Percentiles rank a stretch among this genome's conserved stretches.
Conservation (phyloP, 1,140 invertebrate species). For the Drosophila sechellia region DNA sequence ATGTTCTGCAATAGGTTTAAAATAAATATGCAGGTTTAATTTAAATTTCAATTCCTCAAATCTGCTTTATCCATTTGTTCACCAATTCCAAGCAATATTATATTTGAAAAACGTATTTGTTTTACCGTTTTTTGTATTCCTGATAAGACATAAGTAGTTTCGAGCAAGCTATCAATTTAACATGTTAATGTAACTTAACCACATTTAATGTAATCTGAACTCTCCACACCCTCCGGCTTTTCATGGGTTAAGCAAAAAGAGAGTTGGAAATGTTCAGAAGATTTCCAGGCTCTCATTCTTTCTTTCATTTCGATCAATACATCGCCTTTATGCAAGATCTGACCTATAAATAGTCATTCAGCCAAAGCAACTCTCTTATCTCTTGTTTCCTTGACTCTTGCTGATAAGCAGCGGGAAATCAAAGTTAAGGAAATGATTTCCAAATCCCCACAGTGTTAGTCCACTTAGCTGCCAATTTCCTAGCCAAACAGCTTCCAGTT, state of each 20-base stretch:
- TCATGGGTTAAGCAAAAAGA: conserved; percentile 1
- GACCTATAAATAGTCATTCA: conserved; percentile 32
- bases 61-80: no score
- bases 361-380: conserved; percentile 19
- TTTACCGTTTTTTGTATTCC: no score
- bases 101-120: no score
- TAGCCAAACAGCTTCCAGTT: conserved; percentile 42
- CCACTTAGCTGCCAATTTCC: conserved; percentile 45
- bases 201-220: no score
- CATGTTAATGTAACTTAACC: no score
- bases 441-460: conserved; percentile 32
- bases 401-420: conserved; percentile 31
- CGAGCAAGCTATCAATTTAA: no score
- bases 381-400: conserved; percentile 7
- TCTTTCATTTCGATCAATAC: conserved; percentile 19
- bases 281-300: not conserved
- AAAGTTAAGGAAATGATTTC: conserved; percentile 35
- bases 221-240: no score
- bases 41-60: no score
- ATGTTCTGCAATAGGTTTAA: no score
- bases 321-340: conserved; percentile 30
- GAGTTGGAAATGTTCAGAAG: not conserved
- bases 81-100: no score
- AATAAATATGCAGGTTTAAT: no score
- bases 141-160: no score